Percentiles rank a stretch among this genome's conserved stretches.
Evolutionary conservation across 2,113 vertebrate genomes (phyloP).

Genomic region (Tretioscincus oriximinensis): DNA sequence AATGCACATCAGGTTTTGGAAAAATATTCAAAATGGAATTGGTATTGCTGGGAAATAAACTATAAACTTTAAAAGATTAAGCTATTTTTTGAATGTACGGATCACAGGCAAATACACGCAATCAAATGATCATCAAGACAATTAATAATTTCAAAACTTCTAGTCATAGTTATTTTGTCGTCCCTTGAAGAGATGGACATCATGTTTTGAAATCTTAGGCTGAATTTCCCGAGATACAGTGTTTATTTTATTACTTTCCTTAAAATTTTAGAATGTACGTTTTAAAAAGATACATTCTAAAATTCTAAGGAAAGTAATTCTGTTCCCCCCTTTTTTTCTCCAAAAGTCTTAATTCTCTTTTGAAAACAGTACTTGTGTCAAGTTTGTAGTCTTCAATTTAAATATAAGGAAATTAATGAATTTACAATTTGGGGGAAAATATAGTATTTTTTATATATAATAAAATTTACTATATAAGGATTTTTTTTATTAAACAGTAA

Average conservation of each 20-base stretch:
- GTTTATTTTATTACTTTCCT: no score
- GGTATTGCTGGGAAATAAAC: not conserved
- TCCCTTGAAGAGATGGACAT: not conserved
- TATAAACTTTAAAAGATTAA: slow-evolving; percentile 11
- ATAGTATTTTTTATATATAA: not conserved
- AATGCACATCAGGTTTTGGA: not conserved
- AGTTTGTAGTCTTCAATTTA: not conserved
- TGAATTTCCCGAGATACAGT: not conserved
- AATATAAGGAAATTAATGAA: slow-evolving; percentile 25
- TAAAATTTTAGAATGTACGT: not conserved
- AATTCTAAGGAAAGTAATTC: not conserved
- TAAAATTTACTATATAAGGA: no score
- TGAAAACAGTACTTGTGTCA: not conserved
- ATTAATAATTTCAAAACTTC: not conserved
- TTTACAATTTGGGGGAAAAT: slow-evolving; percentile 35
- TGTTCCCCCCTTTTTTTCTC: not conserved
- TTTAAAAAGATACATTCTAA: not conserved
- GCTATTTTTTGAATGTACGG: slow-evolving; percentile 25
- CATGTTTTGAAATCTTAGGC: not conserved
- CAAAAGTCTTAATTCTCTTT: slow-evolving; percentile 4
- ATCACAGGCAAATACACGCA: not conserved
- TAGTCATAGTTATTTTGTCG: not conserved
- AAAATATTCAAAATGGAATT: not conserved
- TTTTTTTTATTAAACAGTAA: not conserved
- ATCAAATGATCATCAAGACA: slow-evolving; percentile 3